Base-by-base conservation (phyloP, 2,888 invertebrate species). In the Nemotelus nigrinus region DNA sequence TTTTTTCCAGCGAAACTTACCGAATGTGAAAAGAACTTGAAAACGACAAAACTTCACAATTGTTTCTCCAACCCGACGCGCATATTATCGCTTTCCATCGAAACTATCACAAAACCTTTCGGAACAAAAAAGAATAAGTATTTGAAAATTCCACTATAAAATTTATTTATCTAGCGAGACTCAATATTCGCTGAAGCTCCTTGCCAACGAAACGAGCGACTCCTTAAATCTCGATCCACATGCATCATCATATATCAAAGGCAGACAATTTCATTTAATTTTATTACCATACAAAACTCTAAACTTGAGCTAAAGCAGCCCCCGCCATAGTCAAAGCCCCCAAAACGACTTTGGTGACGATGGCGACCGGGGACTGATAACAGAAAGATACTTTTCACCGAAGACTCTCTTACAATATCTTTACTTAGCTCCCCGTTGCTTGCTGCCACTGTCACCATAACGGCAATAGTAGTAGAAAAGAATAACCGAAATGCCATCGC, bases 241-340 rank as follows among this genome's bases (percentile, higher is more conserved):
- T 72, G 57, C 53, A 72, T 72, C 45, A 47, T 72, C 72, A 72
- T 72, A 72, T 72, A 57, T 57, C 72, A 72, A 58, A 47, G 47
- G 6, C 72, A 72, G 72, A 58, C 72, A 72, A 72, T 72, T 72
- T 72, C 58, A 72, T 72, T 72, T 72, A 72, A 72, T 72, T 72
- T 72, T 72, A 72, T 58, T 72, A 58, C 72, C 58, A 72, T 72
- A 43, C 43, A 8, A 57, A 71, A 25, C 64, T 58, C 25, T 2
- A 6, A 63, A 47, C 65, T 65, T 65, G 1, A 63, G 63, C 63
- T 63, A 63, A 4, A 39, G 41, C 4, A 25, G 39, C 63, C 8
- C 41, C 10, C 63, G 39, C 63, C 41, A 39, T 57, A 57, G 25
- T 25, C 25, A 25, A 25, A 25, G 25, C 25, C 25, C 25, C 25